These are phyloP conservation scores for Gerosis bhagava DNA, from an alignment of 2,888 invertebrate species.

Conservation along the genomic window DNA sequence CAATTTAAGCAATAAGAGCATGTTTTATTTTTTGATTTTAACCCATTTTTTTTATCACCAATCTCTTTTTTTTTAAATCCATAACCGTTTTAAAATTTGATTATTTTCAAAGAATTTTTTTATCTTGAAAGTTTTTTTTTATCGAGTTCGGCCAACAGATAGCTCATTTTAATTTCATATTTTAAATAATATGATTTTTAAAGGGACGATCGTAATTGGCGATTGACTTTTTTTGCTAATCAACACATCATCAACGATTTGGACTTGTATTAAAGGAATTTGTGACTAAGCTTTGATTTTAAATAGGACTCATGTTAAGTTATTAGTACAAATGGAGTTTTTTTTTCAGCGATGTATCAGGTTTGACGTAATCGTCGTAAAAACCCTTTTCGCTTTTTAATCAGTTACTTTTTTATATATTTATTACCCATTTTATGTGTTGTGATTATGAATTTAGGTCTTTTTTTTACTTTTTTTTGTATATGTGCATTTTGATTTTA, in stretches of 20 bases:
- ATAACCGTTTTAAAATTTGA: conserved; percentile 67
- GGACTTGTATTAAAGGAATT: conserved; percentile 47
- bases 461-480: conserved; percentile 40
- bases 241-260: conserved; percentile 48
- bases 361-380: conserved; percentile 20
- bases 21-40: conserved; percentile 76
- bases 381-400: conserved; percentile 61
- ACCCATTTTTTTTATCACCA: conserved; percentile 49
- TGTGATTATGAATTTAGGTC: conserved; percentile 61
- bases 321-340: conserved; percentile 24
- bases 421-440: conserved; percentile 54
- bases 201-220: conserved; percentile 45
- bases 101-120: conserved; percentile 43
- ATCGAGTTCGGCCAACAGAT: conserved; percentile 43
- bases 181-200: conserved; percentile 64
- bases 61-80: conserved; percentile 41
- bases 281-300: conserved; percentile 63
- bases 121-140: conserved; percentile 28
- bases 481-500: conserved; percentile 74
- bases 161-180: conserved; percentile 59
- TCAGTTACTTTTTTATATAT: conserved; percentile 78
- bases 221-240: no score
- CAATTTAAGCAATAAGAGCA: conserved; percentile 51
- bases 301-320: conserved; percentile 55
- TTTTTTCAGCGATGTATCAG: conserved; percentile 33